A percentile compares a stretch with the other conserved stretches of the same genome.
phyloP scores from a whole-genome alignment of 1,140 invertebrate species.

The Brachionus angularis region DNA sequence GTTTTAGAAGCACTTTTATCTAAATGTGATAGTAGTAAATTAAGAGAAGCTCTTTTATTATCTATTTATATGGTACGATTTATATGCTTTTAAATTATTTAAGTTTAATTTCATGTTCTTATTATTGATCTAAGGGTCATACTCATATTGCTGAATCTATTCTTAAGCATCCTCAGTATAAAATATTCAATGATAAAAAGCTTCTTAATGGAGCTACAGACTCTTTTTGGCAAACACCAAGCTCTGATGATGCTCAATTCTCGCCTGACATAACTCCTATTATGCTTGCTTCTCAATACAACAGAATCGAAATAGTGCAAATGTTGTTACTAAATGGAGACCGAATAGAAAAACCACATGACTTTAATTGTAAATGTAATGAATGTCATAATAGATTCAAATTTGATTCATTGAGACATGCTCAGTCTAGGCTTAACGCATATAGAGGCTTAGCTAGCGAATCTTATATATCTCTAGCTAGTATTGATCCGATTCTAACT shows the following conservation, averaged over 20 bases:
- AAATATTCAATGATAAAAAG: too few relatives aligned
- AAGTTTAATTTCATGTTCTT: too few relatives aligned
- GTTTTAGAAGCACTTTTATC: too few relatives aligned
- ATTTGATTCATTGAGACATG: slow-evolving; percentile 51
- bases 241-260: slow-evolving; percentile 47
- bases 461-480: slow-evolving; percentile 65
- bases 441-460: slow-evolving; percentile 56
- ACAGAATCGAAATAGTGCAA: slow-evolving; percentile 52
- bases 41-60: too few relatives aligned
- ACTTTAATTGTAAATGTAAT: slow-evolving; percentile 63
- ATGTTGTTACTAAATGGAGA: slow-evolving; percentile 54
- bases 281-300: slow-evolving; percentile 51
- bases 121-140: too few relatives aligned
- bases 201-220: background rate
- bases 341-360: slow-evolving; percentile 61
- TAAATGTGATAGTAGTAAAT: too few relatives aligned
- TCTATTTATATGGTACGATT: too few relatives aligned
- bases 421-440: slow-evolving; percentile 53
- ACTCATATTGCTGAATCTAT: too few relatives aligned
- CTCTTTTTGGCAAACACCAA: background rate
- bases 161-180: too few relatives aligned
- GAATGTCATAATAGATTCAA: slow-evolving; percentile 60
- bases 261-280: slow-evolving; percentile 51
- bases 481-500: slow-evolving; percentile 65
- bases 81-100: too few relatives aligned